A percentile compares a stretch with the other conserved stretches of the same genome.
Evolutionary conservation across 2,797 vertebrate genomes (phyloP).

Genomic region (Diglossa cyanea): DNA sequence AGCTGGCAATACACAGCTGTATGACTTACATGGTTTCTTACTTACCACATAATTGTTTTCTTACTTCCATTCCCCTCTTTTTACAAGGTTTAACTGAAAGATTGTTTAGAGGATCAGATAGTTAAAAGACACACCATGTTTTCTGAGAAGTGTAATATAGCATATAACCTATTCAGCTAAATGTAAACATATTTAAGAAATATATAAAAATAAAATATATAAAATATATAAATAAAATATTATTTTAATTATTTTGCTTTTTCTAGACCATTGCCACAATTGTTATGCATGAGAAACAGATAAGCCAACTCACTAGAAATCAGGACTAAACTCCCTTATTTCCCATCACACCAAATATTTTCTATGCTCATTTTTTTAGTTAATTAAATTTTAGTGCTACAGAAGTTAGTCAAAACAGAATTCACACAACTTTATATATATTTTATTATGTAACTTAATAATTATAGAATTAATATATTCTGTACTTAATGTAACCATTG

Average conservation of each 20-base stretch:
- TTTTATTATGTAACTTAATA: background rate
- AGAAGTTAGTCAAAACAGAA: background rate
- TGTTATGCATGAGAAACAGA: background rate
- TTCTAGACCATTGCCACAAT: background rate
- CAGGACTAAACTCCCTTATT: background rate
- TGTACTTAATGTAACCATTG: background rate
- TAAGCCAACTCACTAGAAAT: background rate
- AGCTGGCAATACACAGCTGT: background rate
- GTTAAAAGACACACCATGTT: background rate
- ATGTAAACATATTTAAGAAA: background rate
- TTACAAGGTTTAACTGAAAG: background rate
- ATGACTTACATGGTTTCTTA: background rate
- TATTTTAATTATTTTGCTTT: background rate
- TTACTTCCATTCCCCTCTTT: background rate
- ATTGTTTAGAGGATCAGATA: background rate
- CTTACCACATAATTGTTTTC: background rate
- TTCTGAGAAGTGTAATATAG: background rate
- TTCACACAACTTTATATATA: background rate
- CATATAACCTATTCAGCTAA: background rate
- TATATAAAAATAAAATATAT: background rate
- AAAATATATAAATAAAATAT: background rate
- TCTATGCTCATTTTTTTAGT: background rate
- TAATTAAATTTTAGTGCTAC: background rate
- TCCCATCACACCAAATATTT: background rate
- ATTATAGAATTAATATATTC: background rate